Evolutionary conservation across 2,113 vertebrate species (phyloP).

Genomic region (Uria lomvia): DNA sequence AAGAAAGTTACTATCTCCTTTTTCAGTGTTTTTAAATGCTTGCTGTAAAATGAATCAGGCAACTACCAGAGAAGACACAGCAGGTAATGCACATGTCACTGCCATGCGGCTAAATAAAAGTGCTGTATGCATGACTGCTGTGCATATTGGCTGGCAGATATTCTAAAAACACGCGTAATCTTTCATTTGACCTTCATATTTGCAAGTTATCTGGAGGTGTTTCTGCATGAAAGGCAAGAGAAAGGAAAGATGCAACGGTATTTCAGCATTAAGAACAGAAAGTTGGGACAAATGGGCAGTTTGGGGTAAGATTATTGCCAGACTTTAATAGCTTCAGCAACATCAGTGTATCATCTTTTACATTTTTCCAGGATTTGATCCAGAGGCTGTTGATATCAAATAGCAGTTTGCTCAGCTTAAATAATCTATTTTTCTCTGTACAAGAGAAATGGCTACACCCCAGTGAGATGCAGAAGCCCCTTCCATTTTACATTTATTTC

Average conservation of each 20-base stretch:
- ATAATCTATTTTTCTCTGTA: background rate
- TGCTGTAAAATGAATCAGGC: background rate
- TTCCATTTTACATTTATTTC: background rate
- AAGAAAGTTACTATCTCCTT: background rate
- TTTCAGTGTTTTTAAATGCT: background rate
- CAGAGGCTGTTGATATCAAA: background rate
- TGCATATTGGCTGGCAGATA: background rate
- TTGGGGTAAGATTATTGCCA: background rate
- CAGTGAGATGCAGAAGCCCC: background rate
- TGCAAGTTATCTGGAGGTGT: background rate
- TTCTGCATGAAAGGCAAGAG: background rate
- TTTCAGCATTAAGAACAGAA: background rate
- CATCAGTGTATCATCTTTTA: background rate
- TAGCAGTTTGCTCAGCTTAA: background rate
- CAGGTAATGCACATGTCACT: background rate
- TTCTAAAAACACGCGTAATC: background rate
- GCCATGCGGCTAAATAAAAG: background rate
- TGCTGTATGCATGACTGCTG: background rate
- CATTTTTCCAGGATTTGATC: background rate
- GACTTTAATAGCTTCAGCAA: background rate
- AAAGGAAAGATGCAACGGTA: background rate
- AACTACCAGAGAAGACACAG: background rate
- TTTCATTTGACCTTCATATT: background rate
- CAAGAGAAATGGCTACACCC: background rate
- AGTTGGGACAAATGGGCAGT: background rate